Evolutionary conservation across 1,140 invertebrate species (phyloP), one percentile per base, ranked within the genome.

Genomic region (Schlechtendalia chinensis): DNA sequence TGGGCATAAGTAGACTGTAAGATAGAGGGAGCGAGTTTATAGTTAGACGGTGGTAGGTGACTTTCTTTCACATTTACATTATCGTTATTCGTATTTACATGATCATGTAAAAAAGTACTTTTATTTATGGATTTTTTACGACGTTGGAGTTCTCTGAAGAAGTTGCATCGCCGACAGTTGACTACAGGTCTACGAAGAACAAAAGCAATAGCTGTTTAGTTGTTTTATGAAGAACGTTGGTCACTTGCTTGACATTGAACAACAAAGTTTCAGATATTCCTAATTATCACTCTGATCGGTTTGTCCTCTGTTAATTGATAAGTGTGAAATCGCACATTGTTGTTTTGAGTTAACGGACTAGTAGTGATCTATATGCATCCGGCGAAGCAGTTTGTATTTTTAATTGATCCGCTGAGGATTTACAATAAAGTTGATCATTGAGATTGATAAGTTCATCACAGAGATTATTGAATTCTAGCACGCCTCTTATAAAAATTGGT

Each of bases 81-180:
- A n/a, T n/a, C n/a, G n/a, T n/a, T n/a, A n/a, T n/a, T n/a, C n/a
- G n/a, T n/a, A n/a, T n/a, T n/a, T n/a, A n/a, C n/a, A n/a, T n/a
- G n/a, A n/a, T 10, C 22, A 58, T 1, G 56, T 58, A 10, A 6
- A 58, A 24, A 24, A 58, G 22, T 58, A 24, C 11, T 58, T 58
- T 58, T 58, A 58, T 58, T 58, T 58, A 22, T 61, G 24, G 17
- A 61, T 29, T 61, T 61, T 61, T 61, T n/a, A n/a, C n/a, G n/a
- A n/a, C n/a, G n/a, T n/a, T n/a, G n/a, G n/a, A n/a, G n/a, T n/a
- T n/a, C n/a, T n/a, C n/a, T n/a, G n/a, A n/a, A n/a, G n/a, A n/a
- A n/a, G n/a, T n/a, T n/a, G n/a, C n/a, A n/a, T n/a, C n/a, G n/a
- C n/a, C n/a, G n/a, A n/a, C 24, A 61, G 29, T 5, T 27, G 58